Percentiles rank a stretch among this genome's conserved stretches.
These are phyloP conservation scores for Apis mellifera DNA, from an alignment of 1,140 invertebrate species.

Conservation along the genomic window DNA sequence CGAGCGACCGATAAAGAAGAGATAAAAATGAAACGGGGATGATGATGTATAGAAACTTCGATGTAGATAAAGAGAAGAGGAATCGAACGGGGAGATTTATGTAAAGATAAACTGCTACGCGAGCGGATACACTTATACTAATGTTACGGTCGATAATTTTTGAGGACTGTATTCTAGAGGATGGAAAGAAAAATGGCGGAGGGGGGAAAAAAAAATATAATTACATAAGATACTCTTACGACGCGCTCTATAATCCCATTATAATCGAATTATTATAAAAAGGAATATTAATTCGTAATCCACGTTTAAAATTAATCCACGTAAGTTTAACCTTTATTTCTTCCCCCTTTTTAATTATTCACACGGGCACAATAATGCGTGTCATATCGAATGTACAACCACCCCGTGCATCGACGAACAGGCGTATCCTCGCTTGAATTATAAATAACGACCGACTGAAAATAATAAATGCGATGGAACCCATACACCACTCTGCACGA, in stretches of 20 bases:
- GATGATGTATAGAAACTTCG: neutral
- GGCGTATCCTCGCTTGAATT: constrained; percentile 1
- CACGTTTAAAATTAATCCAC: neutral
- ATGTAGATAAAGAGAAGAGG: neutral
- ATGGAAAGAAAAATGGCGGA: no score
- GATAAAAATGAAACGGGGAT: constrained; percentile 23
- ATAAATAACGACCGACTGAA: constrained; percentile 27
- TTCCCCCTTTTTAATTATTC: constrained; percentile 22
- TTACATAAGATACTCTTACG: neutral
- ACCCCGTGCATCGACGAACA: neutral
- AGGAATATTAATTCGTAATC: no score
- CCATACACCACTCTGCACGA: no score
- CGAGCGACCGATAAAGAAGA: neutral
- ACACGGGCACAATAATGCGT: neutral
- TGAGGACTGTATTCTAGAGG: neutral
- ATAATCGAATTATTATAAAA: no score
- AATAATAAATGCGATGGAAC: neutral
- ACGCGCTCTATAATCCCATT: no score
- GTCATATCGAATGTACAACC: constrained; percentile 24
- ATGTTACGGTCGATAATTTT: neutral
- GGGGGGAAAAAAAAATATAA: no score
- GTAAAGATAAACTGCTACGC: neutral
- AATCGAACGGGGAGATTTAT: neutral
- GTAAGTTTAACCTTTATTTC: neutral
- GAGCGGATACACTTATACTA: neutral